A percentile compares a stretch with the other conserved stretches of the same genome.
Evolutionary conservation across 2,797 vertebrate species (phyloP).

Genomic region (Pseudomugil gertrudae): DNA sequence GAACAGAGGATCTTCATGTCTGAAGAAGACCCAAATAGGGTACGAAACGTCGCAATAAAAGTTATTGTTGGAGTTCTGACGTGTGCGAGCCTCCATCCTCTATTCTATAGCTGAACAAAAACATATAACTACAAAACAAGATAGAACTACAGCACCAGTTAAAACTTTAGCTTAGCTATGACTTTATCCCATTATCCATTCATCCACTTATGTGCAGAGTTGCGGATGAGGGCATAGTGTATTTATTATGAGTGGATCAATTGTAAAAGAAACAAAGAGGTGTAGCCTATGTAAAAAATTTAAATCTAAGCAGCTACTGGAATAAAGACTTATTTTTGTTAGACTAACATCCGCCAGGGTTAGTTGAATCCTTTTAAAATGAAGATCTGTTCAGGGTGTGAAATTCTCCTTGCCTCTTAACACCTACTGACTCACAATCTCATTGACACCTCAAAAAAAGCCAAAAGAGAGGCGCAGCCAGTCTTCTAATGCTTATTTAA

Average conservation of each 20-base stretch:
- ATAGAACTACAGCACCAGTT: background rate
- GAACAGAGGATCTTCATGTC: no score
- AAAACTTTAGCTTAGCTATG: background rate
- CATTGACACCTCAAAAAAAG: conserved; percentile 74
- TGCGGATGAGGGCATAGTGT: background rate
- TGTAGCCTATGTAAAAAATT: background rate
- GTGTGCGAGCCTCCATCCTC: no score
- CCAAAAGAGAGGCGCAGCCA: conserved; percentile 61
- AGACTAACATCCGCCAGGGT: background rate
- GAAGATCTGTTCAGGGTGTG: background rate
- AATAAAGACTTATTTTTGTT: background rate
- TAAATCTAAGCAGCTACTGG: background rate
- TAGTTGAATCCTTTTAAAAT: background rate
- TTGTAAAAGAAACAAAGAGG: background rate
- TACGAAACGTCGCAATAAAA: no score
- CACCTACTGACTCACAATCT: conserved; percentile 59
- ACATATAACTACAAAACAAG: background rate
- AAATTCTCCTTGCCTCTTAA: conserved; percentile 64
- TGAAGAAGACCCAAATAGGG: no score
- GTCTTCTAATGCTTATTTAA: conserved; percentile 66
- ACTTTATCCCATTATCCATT: background rate
- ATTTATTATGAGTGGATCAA: background rate
- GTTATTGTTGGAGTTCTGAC: no score
- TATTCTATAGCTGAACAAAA: no score
- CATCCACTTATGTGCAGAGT: background rate